These are phyloP conservation scores for Cerceris ruficornis DNA, from an alignment of 2,888 invertebrate species.

Conservation along the genomic window DNA sequence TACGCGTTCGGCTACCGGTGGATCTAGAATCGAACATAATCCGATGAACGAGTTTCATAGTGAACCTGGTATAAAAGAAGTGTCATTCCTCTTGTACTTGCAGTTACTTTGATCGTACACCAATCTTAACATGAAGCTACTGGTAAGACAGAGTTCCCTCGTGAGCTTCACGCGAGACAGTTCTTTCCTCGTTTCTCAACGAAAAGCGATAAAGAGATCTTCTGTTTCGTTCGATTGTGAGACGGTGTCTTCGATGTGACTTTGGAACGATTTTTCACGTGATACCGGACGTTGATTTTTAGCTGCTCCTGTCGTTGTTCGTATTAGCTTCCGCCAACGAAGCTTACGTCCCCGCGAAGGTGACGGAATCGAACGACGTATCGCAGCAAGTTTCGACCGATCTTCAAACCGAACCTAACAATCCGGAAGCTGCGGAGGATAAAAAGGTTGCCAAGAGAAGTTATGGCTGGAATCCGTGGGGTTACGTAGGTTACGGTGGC, in stretches of 20 bases:
- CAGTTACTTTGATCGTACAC: slow-evolving; percentile 63
- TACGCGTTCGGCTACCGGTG: slow-evolving; percentile 44
- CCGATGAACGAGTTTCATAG: slow-evolving; percentile 56
- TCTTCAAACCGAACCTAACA: slow-evolving; percentile 43
- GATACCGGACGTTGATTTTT: slow-evolving; percentile 42
- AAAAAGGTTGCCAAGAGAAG: slow-evolving; percentile 71
- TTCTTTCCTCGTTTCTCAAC: not conserved
- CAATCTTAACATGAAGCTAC: slow-evolving; percentile 68
- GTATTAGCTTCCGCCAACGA: slow-evolving; percentile 59
- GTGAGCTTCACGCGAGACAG: not conserved
- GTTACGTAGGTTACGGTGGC: slow-evolving; percentile 56
- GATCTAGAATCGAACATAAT: slow-evolving; percentile 68
- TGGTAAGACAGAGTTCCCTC: slow-evolving; percentile 63
- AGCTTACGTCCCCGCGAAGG: slow-evolving; percentile 46
- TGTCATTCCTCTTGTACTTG: slow-evolving; percentile 48
- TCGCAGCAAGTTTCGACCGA: slow-evolving; percentile 47
- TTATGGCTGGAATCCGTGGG: slow-evolving; percentile 62
- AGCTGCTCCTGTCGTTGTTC: slow-evolving; percentile 66
- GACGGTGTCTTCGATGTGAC: not conserved
- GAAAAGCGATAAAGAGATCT: not conserved
- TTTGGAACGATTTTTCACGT: not conserved
- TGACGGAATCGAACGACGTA: slow-evolving; percentile 44
- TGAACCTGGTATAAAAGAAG: slow-evolving; percentile 72
- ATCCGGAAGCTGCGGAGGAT: slow-evolving; percentile 46
- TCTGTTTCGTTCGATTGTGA: not conserved